Conservation (phyloP, 1,140 invertebrate genomes). For the Meloidogyne hapla region DNA sequence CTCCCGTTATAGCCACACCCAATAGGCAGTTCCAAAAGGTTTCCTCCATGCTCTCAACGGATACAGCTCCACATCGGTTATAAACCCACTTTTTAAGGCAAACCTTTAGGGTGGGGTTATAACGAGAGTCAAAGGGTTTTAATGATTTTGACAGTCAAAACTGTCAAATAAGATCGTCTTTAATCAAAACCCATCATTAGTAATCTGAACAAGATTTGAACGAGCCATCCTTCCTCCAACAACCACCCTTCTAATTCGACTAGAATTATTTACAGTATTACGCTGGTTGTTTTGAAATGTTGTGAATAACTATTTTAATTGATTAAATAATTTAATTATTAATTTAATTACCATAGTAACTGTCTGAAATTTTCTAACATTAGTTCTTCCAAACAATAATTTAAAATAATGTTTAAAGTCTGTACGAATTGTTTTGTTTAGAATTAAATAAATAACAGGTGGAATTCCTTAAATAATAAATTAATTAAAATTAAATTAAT, state of each 20-base stretch:
- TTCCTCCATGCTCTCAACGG: too few species aligned
- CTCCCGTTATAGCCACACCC: too few species aligned
- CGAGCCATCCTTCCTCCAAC: neutral
- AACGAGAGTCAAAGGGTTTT: too few species aligned
- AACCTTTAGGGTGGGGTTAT: too few species aligned
- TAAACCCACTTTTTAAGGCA: too few species aligned
- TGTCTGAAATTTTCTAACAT: neutral
- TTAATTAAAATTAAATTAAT: neutral
- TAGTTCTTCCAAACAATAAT: neutral
- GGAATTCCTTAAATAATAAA: slow-evolving; percentile 8
- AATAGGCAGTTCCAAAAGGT: too few species aligned
- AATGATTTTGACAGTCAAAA: too few species aligned
- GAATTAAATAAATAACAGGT: slow-evolving; percentile 21
- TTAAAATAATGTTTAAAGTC: slow-evolving; percentile 14
- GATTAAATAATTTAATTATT: neutral
- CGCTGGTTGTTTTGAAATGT: neutral
- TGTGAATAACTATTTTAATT: neutral
- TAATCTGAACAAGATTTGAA: neutral
- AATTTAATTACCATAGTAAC: neutral
- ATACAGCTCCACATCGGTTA: too few species aligned
- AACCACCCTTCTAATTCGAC: neutral
- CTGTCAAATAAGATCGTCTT: too few species aligned
- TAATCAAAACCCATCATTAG: neutral
- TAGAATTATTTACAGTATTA: neutral
- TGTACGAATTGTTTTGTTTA: slow-evolving; percentile 20